These are phyloP conservation scores for Xestia ashworthii DNA, from an alignment of 2,888 invertebrate species.

Conservation along the genomic window DNA sequence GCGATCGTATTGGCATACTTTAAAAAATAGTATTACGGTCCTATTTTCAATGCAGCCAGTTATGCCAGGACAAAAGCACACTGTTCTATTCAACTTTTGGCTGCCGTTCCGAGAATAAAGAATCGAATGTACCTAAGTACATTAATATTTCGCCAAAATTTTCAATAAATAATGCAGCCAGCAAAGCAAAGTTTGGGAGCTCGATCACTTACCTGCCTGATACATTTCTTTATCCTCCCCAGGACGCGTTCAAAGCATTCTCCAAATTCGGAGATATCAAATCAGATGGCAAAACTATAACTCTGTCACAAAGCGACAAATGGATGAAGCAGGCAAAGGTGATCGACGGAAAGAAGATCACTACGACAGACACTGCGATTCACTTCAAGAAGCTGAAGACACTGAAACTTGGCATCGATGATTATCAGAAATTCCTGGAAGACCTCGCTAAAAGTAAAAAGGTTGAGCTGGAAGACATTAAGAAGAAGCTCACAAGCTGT, in stretches of 20 bases:
- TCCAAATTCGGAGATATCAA: conserved; percentile 97
- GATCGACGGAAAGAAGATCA: conserved; percentile 95
- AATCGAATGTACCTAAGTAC: too few relatives aligned
- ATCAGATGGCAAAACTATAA: conserved; percentile 96
- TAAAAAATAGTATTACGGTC: too few relatives aligned
- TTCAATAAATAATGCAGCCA: too few relatives aligned
- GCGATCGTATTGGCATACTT: too few relatives aligned
- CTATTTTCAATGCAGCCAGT: too few relatives aligned
- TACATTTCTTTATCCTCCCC: conserved; percentile 80
- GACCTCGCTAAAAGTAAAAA: conserved; percentile 96
- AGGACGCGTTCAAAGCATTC: conserved; percentile 94
- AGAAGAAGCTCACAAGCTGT: conserved; percentile 94
- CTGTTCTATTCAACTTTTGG: too few relatives aligned
- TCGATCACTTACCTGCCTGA: neutral
- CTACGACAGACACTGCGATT: conserved; percentile 97
- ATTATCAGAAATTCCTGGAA: conserved; percentile 96
- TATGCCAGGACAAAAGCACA: too few relatives aligned
- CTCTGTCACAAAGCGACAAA: conserved; percentile 97
- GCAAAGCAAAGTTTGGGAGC: too few relatives aligned
- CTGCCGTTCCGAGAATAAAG: too few relatives aligned
- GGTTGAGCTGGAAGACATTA: conserved; percentile 94
- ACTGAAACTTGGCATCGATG: conserved; percentile 93
- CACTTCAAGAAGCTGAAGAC: conserved; percentile 97
- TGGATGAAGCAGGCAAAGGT: conserved; percentile 98
- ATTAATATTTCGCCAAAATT: too few relatives aligned